Percentiles rank a stretch among this genome's conserved stretches.
Conservation (phyloP, 2,888 invertebrate genomes). For the Cactoblastis cactorum region DNA sequence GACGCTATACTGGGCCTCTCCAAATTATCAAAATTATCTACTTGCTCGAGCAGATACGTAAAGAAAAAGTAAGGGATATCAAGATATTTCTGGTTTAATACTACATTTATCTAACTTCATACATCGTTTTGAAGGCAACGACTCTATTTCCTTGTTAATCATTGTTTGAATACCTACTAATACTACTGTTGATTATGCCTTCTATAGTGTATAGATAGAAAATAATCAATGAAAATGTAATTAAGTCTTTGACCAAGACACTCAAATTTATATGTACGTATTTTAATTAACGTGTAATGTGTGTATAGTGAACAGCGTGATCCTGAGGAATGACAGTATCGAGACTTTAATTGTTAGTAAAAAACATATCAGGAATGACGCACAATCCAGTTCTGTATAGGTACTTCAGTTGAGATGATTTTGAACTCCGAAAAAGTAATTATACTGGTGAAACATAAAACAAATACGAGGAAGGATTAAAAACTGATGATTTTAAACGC, state of each 20-base stretch:
- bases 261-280: conserved; percentile 5
- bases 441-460: background rate
- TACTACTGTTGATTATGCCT: conserved; percentile 58
- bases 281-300: background rate
- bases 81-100: no score
- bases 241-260: conserved; percentile 12
- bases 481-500: background rate
- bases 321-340: background rate
- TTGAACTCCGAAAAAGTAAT: background rate
- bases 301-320: background rate
- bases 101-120: background rate
- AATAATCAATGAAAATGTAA: conserved; percentile 3
- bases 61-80: no score
- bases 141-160: conserved; percentile 52
- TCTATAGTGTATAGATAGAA: conserved; percentile 36
- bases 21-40: no score
- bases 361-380: conserved; percentile 6
- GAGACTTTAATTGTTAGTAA: background rate
- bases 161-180: conserved; percentile 52
- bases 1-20: no score
- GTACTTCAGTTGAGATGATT: background rate
- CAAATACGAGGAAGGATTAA: background rate
- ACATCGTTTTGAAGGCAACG: conserved; percentile 25
- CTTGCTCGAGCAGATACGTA: no score
- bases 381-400: background rate